A percentile compares a stretch with the other conserved stretches of the same genome.
phyloP scores from a whole-genome alignment of 1,140 invertebrate genomes.

The Brachionus plicatilis region DNA sequence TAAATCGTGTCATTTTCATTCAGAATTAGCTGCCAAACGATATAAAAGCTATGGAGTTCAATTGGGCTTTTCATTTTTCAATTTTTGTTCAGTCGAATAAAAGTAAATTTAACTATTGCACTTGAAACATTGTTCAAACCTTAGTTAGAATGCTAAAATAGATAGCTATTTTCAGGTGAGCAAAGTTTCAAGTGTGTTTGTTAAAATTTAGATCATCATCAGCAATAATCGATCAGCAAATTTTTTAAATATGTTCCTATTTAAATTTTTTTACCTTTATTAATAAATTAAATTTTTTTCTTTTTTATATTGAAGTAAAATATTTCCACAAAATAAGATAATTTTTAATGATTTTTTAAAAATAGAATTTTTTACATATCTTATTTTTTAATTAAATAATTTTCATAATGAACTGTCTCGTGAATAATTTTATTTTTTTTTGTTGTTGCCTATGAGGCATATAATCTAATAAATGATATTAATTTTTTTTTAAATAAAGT shows the following conservation, averaged over 20 bases:
- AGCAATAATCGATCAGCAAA: neutral
- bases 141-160: conserved; percentile 14
- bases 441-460: no score
- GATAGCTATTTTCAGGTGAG: conserved; percentile 34
- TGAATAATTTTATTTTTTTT: no score
- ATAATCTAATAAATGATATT: no score
- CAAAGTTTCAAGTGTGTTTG: conserved; percentile 41
- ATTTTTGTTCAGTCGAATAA: neutral
- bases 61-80: conserved; percentile 3
- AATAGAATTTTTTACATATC: no score
- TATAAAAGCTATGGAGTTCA: neutral
- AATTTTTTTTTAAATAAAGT: no score
- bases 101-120: conserved; percentile 36
- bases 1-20: conserved; percentile 22
- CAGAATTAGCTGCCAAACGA: neutral
- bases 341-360: no score
- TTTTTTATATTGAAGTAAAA: neutral
- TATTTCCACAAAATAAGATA: no score
- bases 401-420: no score
- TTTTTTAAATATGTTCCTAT: neutral
- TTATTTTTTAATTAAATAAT: no score
- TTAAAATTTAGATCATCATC: neutral
- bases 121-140: conserved; percentile 41
- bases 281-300: neutral
- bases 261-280: neutral